Percentiles rank a stretch among this genome's conserved stretches.
These are phyloP conservation scores for Drosophila punjabiensis DNA, from an alignment of 1,140 invertebrate species.

Conservation along the genomic window DNA sequence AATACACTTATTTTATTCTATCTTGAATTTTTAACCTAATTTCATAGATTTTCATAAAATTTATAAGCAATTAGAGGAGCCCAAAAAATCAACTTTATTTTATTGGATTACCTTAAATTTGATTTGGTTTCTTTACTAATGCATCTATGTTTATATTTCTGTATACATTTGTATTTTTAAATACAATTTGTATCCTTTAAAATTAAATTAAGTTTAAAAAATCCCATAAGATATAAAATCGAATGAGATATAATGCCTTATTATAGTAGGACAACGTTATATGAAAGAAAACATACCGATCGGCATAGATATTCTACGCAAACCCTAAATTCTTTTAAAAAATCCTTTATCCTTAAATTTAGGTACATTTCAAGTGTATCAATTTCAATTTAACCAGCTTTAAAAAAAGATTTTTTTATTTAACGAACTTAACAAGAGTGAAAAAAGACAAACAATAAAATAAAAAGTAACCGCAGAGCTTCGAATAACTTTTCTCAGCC, in stretches of 20 bases:
- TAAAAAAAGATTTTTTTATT: conserved; percentile 26
- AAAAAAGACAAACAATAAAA: conserved; percentile 26
- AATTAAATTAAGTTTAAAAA: background rate
- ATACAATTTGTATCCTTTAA: too few species aligned
- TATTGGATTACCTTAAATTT: background rate
- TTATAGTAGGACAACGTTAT: background rate
- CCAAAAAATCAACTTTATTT: background rate
- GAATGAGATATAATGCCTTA: background rate
- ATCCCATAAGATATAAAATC: background rate
- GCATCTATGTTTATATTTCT: background rate
- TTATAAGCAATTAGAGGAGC: background rate
- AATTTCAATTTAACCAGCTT: conserved; percentile 23
- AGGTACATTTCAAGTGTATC: conserved; percentile 1
- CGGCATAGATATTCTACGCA: background rate
- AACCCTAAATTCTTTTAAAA: background rate
- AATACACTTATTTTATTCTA: background rate
- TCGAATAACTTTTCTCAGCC: conserved; percentile 76
- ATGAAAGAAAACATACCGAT: too few species aligned
- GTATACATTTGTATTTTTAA: background rate
- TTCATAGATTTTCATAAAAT: background rate
- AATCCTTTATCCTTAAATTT: background rate
- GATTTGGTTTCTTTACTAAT: background rate
- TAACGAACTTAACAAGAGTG: conserved; percentile 45
- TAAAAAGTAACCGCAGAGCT: conserved; percentile 50
- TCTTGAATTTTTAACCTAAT: background rate